Evolutionary conservation across 2,113 vertebrate genomes (phyloP).

Genomic region (Ovis canadensis): DNA sequence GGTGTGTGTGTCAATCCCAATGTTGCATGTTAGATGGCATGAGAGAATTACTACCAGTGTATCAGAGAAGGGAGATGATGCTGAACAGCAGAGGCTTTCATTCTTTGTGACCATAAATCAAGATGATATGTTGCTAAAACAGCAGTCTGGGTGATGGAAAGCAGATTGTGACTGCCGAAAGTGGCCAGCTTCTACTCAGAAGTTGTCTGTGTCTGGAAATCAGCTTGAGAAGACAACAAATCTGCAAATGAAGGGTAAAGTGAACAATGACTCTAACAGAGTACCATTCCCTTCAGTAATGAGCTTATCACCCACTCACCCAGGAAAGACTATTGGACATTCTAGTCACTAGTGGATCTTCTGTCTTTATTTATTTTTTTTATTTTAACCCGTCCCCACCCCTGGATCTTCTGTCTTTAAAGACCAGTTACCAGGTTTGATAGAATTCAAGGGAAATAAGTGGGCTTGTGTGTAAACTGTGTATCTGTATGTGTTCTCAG

Average conservation of each 20-base stretch:
- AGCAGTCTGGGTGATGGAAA: not conserved
- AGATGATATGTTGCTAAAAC: not conserved
- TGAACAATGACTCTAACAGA: not conserved
- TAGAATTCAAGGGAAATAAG: not conserved
- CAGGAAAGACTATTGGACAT: not conserved
- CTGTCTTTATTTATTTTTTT: not conserved
- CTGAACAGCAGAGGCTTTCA: not conserved
- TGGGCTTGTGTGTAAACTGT: not conserved
- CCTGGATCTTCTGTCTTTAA: not conserved
- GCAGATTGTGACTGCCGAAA: not conserved
- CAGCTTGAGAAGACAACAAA: not conserved
- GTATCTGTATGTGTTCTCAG: not conserved
- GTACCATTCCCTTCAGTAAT: not conserved
- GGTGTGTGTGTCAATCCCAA: not conserved
- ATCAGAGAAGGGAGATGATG: not conserved
- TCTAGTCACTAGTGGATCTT: not conserved
- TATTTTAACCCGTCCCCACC: too few species aligned
- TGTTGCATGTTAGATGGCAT: not conserved
- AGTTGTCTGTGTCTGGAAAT: not conserved
- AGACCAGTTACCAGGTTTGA: not conserved
- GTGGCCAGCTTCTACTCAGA: not conserved
- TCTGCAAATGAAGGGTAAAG: not conserved
- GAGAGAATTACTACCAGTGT: not conserved
- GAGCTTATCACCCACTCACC: not conserved
- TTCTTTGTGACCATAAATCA: not conserved